phyloP scores from a whole-genome alignment of 2,888 invertebrate species.

The Drosophila algonquin region DNA sequence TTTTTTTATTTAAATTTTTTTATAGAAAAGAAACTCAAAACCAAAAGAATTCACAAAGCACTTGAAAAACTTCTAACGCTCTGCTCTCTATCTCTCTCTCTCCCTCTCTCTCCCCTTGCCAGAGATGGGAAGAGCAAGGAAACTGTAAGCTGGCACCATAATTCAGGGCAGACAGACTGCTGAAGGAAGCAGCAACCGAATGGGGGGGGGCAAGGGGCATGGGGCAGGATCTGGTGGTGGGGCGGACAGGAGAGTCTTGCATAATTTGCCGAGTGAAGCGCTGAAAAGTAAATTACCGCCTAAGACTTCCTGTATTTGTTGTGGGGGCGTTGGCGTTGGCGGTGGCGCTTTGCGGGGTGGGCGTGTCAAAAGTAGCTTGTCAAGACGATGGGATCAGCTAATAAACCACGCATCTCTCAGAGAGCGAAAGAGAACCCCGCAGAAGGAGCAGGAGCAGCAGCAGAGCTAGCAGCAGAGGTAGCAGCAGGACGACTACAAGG shows the following conservation, averaged over 20 bases:
- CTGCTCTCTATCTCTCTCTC: neutral
- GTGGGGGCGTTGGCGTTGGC: slow-evolving; percentile 5
- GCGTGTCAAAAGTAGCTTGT: slow-evolving; percentile 73
- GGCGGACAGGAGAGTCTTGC: slow-evolving; percentile 55
- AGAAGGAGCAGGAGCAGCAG: neutral
- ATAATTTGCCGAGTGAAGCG: slow-evolving; percentile 70
- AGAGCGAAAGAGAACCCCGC: slow-evolving; percentile 7
- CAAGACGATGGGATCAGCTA: slow-evolving; percentile 75
- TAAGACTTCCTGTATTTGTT: slow-evolving; percentile 70
- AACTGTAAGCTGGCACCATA: slow-evolving; percentile 56
- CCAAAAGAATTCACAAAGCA: slow-evolving; percentile 23
- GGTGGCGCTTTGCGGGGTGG: slow-evolving; percentile 4
- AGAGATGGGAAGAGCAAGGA: slow-evolving; percentile 12
- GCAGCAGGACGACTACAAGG: slow-evolving; percentile 2
- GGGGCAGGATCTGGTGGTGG: neutral
- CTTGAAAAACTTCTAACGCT: slow-evolving; percentile 46
- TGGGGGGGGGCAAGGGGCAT: no score
- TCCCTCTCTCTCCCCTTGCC: neutral
- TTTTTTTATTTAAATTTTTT: slow-evolving; percentile 21
- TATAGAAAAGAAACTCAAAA: slow-evolving; percentile 1
- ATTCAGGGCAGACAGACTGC: slow-evolving; percentile 37
- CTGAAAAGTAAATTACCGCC: slow-evolving; percentile 76
- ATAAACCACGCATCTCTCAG: slow-evolving; percentile 66
- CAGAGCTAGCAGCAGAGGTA: slow-evolving; percentile 1
- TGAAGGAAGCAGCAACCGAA: no score